Evolutionary conservation across 2,797 vertebrate genomes (phyloP).

Genomic region (Macropus fuliginosus): DNA sequence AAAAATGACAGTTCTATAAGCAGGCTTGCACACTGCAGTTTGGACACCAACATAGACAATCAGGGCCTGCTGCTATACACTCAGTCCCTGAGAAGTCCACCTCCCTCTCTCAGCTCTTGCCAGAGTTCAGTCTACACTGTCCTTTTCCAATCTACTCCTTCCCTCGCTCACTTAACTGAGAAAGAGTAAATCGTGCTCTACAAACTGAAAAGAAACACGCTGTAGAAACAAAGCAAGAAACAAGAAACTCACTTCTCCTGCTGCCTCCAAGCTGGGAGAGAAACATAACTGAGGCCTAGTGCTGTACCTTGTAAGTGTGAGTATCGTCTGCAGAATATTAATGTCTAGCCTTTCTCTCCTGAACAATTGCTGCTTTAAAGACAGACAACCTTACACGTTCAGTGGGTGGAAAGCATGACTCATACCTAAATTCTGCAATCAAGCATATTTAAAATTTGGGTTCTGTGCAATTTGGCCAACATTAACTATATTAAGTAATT

Average conservation of each 20-base stretch:
- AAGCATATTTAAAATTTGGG: constrained; percentile 69
- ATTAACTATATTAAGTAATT: constrained; percentile 74
- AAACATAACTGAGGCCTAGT: not conserved
- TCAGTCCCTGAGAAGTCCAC: not conserved
- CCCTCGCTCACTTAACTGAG: not conserved
- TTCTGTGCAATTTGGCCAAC: constrained; percentile 60
- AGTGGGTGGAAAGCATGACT: constrained; percentile 13
- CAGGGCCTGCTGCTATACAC: not conserved
- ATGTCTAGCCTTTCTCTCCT: constrained; percentile 11
- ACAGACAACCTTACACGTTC: not conserved
- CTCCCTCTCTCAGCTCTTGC: fast-evolving
- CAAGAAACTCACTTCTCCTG: constrained; percentile 41
- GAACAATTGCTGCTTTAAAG: not conserved
- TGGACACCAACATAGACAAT: not conserved
- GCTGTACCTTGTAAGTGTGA: constrained; percentile 15
- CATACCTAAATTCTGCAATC: constrained; percentile 57
- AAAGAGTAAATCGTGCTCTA: not conserved
- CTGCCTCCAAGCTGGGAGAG: constrained; percentile 24
- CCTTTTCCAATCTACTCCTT: not conserved
- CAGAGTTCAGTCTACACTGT: not conserved
- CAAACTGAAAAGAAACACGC: not conserved
- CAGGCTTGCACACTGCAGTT: not conserved
- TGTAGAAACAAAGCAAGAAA: constrained; percentile 46
- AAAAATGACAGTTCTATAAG: not conserved
- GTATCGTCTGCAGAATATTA: constrained; percentile 50